Base-by-base conservation (phyloP, 2,113 vertebrate species). In the Gobio gobio region DNA sequence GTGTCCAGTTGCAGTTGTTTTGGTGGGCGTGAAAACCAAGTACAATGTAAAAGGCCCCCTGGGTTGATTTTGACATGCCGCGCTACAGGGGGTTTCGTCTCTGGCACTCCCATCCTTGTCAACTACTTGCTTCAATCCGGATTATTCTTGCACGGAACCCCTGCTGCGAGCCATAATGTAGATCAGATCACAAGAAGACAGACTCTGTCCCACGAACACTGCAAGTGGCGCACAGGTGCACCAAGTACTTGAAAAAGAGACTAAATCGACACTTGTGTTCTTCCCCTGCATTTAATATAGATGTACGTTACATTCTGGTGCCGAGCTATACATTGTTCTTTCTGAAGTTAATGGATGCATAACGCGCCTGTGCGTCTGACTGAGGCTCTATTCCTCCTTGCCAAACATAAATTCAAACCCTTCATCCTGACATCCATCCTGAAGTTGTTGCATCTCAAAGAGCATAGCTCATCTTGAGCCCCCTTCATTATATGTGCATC, bases 281-380 rank as follows among this genome's bases (percentile, higher is more conserved):
- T 82, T 81, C n/a, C 24, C 8, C 13, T 29, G 59, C 58, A 64
- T 80, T 70, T 82, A 70, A 58, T 58, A 70, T 83, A 68, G 61
- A 68, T 81, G 45, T 29, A 20, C 26, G 5, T 66, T 81, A 36
- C 18, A 54, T 40, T 72, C 66, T 29, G n/a, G 49, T 33, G 22
- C 12, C 22, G 9, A 36, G 61, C 18, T 49, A 49, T 81, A 64
- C 22, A n/a, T 12, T 12, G 43, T 78, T 61, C 20, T 68, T 68
- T 68, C 33, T 33, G 12, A 81, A 81, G 64, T 72, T 83, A 83
- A 83, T 83, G 64, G 26, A 72, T 81, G 24, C 78, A 81, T 81
- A 58, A 83, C 66, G 22, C 22, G 7, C 29, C 49, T 18, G 29
- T 24, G 47, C 66, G 40, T 72, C 63, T 72, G 61, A 66, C 61